Base-by-base conservation (phyloP, 2,113 vertebrate genomes). In the Laterallus jamaicensis region DNA sequence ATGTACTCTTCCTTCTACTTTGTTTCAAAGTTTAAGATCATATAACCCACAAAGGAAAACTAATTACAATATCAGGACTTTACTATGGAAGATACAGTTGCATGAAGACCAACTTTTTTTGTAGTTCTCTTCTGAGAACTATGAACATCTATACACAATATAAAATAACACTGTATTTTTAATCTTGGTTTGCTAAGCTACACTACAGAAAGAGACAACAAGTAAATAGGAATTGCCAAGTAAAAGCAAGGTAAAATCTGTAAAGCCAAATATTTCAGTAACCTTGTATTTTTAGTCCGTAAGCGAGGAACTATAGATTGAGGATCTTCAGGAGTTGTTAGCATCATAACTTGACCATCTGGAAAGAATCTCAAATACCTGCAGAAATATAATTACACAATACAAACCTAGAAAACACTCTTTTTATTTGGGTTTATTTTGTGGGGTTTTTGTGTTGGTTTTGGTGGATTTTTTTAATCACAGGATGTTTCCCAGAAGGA, bases 351-450 rank as follows among this genome's bases (percentile, higher is more conserved):
- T 6, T 98, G 98, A 59, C 99, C 99, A 77, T 99, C 99, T 31
- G 99, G 98, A 93, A 99, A 99, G 98, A 99, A 99, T 69, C 99
- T 98, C 92, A 99, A 97, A 96, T 99, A 99, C 98, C 99, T 99
- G 96, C 21, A 71, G 68, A 84, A 89, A 92, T 77, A 91, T 29
- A 93, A 90, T 82, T 32, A 83, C 39, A 87, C 12, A 82, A 52
- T 50, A 70, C 26, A 94, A 93, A 90, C 9, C 31, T 55, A 37
- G 19, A 75, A 82, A 92, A 75, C 24, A 55, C 10, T 5, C 2
- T 75, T 86, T 73, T 83, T 39, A 42, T 59, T 13, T 32, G 16
- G 10, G 35, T 18, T 28, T 31, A 49, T 49, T 49, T 49, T 49
- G 49, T 56, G 28, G 29, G 52, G 6, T 31, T 13, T 64, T 50